Conservation (phyloP, 2,797 vertebrate species). For the Bucorvus abyssinicus region DNA sequence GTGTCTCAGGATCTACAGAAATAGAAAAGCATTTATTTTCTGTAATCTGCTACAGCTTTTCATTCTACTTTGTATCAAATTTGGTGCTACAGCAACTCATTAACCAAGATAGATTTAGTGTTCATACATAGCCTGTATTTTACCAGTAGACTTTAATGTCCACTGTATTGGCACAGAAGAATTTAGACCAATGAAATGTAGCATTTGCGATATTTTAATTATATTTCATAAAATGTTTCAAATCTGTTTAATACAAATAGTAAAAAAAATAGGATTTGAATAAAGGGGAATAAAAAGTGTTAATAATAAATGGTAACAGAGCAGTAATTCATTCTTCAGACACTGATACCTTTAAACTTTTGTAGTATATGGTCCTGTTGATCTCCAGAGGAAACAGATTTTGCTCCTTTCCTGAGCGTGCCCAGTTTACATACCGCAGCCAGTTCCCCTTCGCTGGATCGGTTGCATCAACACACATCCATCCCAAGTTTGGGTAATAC, state of each 20-base stretch:
- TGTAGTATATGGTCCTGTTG: constrained; percentile 94
- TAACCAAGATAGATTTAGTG: not conserved
- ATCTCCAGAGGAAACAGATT: constrained; percentile 94
- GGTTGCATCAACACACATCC: constrained; percentile 95
- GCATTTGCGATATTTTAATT: not conserved
- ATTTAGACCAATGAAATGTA: not conserved
- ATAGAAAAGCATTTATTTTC: not conserved
- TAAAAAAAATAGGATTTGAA: not conserved
- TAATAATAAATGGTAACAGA: not conserved
- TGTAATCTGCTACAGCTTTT: not conserved
- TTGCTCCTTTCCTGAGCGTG: constrained; percentile 87
- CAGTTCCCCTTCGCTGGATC: constrained; percentile 93
- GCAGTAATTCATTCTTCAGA: not conserved
- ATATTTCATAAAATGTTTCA: not conserved
- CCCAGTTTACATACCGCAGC: constrained; percentile 94
- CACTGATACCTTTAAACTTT: constrained; percentile 85
- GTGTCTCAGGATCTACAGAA: not conserved
- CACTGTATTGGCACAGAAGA: not conserved
- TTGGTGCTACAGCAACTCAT: not conserved
- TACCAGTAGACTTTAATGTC: not conserved
- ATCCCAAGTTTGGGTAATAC: constrained; percentile 91
- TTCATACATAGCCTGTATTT: not conserved
- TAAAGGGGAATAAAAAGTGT: not conserved
- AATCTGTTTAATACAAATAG: not conserved
- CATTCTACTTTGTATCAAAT: not conserved